phyloP scores from a whole-genome alignment of 1,140 invertebrate species.

The Pemphigus obesinymphae region DNA sequence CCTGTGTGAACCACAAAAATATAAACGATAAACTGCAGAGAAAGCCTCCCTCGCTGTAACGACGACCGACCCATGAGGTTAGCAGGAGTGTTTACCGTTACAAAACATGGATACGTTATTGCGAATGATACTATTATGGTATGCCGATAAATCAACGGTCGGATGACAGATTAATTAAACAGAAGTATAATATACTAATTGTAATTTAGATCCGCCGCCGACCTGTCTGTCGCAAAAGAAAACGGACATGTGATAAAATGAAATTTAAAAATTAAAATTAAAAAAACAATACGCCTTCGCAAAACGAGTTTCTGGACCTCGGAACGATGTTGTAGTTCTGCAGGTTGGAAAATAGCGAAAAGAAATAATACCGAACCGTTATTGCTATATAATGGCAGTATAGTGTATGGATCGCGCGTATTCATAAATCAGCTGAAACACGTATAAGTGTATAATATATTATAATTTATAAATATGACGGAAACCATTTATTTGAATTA shows the following conservation, averaged over 20 bases:
- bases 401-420: no score
- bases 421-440: background rate
- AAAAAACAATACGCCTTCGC: background rate
- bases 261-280: background rate
- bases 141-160: conserved; percentile 7
- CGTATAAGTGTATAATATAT: background rate
- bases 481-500: background rate
- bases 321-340: background rate
- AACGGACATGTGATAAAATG: background rate
- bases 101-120: background rate
- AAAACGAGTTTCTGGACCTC: conserved; percentile 1
- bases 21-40: background rate
- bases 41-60: background rate
- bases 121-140: background rate
- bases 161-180: conserved; percentile 32
- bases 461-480: background rate
- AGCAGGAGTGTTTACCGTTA: conserved; percentile 8
- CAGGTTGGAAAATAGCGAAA: background rate
- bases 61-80: background rate
- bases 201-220: conserved; percentile 21
- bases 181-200: conserved; percentile 30
- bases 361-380: background rate
- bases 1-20: no score
- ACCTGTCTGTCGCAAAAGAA: background rate
- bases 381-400: background rate